A percentile compares a stretch with the other conserved stretches of the same genome.
Conservation (phyloP, 2,113 vertebrate genomes). For the Pogona vitticeps region DNA sequence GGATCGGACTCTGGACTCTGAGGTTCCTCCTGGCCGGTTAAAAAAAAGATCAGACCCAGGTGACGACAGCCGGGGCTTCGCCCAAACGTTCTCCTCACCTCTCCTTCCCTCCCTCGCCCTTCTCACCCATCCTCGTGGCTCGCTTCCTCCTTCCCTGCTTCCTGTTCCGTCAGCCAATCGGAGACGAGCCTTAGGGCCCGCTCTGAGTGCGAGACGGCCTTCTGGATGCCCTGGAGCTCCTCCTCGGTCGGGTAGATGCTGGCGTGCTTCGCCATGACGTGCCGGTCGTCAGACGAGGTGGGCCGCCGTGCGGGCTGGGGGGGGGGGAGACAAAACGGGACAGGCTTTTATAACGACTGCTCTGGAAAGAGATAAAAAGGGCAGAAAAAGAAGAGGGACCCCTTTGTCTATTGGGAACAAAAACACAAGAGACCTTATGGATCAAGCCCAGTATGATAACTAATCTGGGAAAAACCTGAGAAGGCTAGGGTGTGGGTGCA, state of each 20-base stretch:
- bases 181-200: constrained; percentile 84
- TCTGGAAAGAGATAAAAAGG: background rate
- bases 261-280: constrained; percentile 83
- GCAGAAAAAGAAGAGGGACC: background rate
- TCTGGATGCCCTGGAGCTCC: constrained; percentile 84
- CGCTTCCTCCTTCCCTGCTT: constrained; percentile 5
- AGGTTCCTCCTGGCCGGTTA: too few species aligned
- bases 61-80: too few species aligned
- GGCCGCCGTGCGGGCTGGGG: constrained; percentile 71
- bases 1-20: too few species aligned
- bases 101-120: too few species aligned
- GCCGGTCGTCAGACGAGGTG: constrained; percentile 79
- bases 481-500: too few species aligned
- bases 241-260: constrained; percentile 83
- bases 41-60: too few species aligned
- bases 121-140: constrained; percentile 37
- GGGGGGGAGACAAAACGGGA: background rate
- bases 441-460: background rate
- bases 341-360: background rate
- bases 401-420: too few species aligned
- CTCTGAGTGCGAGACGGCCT: constrained; percentile 81
- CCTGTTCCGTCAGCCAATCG: constrained; percentile 76
- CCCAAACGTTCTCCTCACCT: too few species aligned
- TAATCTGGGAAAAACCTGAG: too few species aligned
- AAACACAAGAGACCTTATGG: too few species aligned